phyloP scores from a whole-genome alignment of 2,888 invertebrate species.

The Nomada fucata region DNA sequence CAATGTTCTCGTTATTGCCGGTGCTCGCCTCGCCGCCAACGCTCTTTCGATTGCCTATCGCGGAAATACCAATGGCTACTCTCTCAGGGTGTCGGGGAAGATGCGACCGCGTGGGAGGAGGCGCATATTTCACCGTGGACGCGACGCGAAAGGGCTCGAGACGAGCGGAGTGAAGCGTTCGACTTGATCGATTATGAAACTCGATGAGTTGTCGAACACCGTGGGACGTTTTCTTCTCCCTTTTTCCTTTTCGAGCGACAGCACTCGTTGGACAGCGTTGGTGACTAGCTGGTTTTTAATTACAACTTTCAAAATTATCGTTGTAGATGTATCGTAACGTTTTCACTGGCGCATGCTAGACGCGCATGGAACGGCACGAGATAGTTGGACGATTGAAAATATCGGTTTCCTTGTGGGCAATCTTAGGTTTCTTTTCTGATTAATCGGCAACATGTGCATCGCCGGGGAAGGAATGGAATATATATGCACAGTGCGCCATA shows the following conservation, averaged over 20 bases:
- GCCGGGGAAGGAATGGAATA: neutral
- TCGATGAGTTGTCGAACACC: too few species aligned
- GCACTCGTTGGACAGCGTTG: too few species aligned
- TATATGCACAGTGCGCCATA: too few species aligned
- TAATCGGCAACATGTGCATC: neutral
- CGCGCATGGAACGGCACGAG: too few species aligned
- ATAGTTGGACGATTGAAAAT: too few species aligned
- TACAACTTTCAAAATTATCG: too few species aligned
- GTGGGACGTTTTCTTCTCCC: too few species aligned
- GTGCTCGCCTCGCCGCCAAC: constrained; percentile 35
- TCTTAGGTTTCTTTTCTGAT: neutral
- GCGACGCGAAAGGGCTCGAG: constrained; percentile 5
- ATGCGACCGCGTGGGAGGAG: constrained; percentile 17
- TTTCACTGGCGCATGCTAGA: too few species aligned
- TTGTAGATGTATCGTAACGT: too few species aligned
- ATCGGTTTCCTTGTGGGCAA: too few species aligned
- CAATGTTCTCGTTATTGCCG: constrained; percentile 72
- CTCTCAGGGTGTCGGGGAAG: constrained; percentile 2
- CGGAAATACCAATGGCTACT: constrained; percentile 42
- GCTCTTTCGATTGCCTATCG: constrained; percentile 47
- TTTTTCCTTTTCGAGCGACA: too few species aligned
- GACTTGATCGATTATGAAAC: neutral
- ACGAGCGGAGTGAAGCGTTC: neutral
- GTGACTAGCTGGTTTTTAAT: too few species aligned
- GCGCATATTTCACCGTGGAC: neutral